Evolutionary conservation across 2,888 invertebrate species (phyloP).

Genomic region (Pheosia tremula): DNA sequence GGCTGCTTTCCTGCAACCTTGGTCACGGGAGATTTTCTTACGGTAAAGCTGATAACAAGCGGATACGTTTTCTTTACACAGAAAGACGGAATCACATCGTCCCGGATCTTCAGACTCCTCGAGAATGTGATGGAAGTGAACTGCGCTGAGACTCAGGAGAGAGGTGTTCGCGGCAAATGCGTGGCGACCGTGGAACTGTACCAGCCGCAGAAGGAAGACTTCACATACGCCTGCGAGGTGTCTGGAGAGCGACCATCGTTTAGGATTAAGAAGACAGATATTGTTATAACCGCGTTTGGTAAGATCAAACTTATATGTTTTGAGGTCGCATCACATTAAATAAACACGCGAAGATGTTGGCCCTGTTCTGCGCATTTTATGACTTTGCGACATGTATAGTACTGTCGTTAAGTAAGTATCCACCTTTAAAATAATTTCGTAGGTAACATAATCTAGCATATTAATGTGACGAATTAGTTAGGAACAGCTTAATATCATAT

Average conservation of each 20-base stretch:
- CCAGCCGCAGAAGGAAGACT: conserved; percentile 46
- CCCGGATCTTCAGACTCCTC: conserved; percentile 36
- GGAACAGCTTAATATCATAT: no score
- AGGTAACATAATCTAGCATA: no score
- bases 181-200: conserved; percentile 49
- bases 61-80: conserved; percentile 18
- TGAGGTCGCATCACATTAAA: no score
- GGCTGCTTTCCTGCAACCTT: no score
- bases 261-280: conserved; percentile 46
- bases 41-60: no score
- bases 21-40: no score
- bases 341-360: no score
- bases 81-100: conserved; percentile 42
- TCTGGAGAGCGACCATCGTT: conserved; percentile 73
- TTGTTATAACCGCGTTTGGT: conserved; percentile 60
- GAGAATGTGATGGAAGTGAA: conserved; percentile 50
- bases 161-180: conserved; percentile 53
- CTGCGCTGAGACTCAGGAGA: conserved; percentile 42
- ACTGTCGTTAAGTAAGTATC: no score
- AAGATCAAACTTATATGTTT: conserved; percentile 20
- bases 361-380: no score
- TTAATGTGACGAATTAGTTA: no score
- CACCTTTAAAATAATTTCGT: no score
- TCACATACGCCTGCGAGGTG: conserved; percentile 62
- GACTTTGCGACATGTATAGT: no score